A percentile compares a stretch with the other conserved stretches of the same genome.
Evolutionary conservation across 2,797 vertebrate genomes (phyloP).

Genomic region (Astyanax mexicanus): DNA sequence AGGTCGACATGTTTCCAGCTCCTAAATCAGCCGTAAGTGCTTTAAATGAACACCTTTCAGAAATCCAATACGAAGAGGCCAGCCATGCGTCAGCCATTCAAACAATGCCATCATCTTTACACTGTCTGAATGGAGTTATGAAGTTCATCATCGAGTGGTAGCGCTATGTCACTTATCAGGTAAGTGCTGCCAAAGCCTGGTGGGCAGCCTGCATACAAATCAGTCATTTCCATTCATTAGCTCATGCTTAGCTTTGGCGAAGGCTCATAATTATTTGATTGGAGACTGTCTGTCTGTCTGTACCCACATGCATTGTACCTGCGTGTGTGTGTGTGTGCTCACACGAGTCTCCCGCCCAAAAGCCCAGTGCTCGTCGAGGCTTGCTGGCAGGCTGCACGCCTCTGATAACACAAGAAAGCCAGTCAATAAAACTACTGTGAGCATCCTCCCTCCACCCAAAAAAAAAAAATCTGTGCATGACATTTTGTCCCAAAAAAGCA

Average conservation of each 20-base stretch:
- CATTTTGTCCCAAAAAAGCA: slow-evolving; percentile 56
- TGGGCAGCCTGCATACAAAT: slow-evolving; percentile 60
- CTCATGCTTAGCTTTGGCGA: slow-evolving; percentile 53
- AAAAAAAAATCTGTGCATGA: slow-evolving; percentile 43
- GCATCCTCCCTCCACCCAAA: slow-evolving; percentile 10
- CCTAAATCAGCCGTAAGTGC: slow-evolving; percentile 53
- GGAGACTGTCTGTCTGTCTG: slow-evolving; percentile 56
- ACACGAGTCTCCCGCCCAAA: slow-evolving; percentile 48
- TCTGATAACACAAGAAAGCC: slow-evolving; percentile 59
- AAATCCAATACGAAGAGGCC: slow-evolving; percentile 49
- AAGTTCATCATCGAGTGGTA: slow-evolving; percentile 57
- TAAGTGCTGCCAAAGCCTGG: slow-evolving; percentile 55
- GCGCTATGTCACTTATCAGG: slow-evolving; percentile 59
- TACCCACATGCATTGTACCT: slow-evolving; percentile 55
- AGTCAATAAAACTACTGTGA: slow-evolving; percentile 58
- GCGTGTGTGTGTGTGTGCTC: slow-evolving; percentile 51
- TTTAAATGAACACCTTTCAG: slow-evolving; percentile 54
- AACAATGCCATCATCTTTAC: slow-evolving; percentile 58
- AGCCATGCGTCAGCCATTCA: slow-evolving; percentile 48
- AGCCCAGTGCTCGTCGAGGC: slow-evolving; percentile 47
- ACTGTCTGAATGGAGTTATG: slow-evolving; percentile 58
- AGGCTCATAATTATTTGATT: slow-evolving; percentile 63
- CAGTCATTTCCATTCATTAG: slow-evolving; percentile 66
- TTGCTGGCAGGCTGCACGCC: slow-evolving; percentile 57
- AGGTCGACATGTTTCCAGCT: slow-evolving; percentile 38